Evolutionary conservation across 2,888 invertebrate genomes (phyloP), one percentile per base, ranked within the genome.

Genomic region (Tuta absoluta): DNA sequence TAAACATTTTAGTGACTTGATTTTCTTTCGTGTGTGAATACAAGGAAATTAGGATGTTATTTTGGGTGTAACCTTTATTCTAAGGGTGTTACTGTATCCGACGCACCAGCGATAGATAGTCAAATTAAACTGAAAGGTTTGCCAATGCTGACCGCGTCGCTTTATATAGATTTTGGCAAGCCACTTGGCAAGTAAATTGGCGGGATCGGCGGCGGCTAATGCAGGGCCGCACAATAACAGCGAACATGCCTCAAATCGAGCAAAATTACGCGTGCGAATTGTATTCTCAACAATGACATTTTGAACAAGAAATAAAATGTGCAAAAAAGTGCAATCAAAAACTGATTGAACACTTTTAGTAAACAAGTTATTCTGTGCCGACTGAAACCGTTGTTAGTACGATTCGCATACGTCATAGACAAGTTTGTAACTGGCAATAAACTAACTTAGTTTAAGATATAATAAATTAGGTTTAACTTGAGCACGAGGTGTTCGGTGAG

Each of bases 401-500:
- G 10, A 17, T 56, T n/a, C n/a, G 33, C 56, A 11, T 53, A 14
- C 38, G 63, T 17, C 41, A 57, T 41, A 49, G 33, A 78, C 79
- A 78, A 84, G 81, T 79, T 79, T 79, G 81, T 59, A 63, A 87
- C 81, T 85, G 90, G 91, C 91, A 90, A 89, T 90, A 89, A 89
- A 84, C 74, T 57, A 86, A 86, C 71, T 71, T 88, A 88, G 83
- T 58, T 21, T 89, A 88, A 89, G 82, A 66, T 89, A 88, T 81
- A 33, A 74, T 84, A 86, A 81, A 67, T 64, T 71, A 88, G 86
- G 78, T 71, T 78, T 85, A 78, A 75, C 73, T 75, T 84, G 87
- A 86, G 85, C 89, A 90, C 90, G 86, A 85, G 90, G 90, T 90
- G 90, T 81, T 89, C 84, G 84, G 84, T 77, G 79, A 82, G 87